Evolutionary conservation across 2,888 invertebrate genomes (phyloP).

Genomic region (Sinhomidia bicolor): DNA sequence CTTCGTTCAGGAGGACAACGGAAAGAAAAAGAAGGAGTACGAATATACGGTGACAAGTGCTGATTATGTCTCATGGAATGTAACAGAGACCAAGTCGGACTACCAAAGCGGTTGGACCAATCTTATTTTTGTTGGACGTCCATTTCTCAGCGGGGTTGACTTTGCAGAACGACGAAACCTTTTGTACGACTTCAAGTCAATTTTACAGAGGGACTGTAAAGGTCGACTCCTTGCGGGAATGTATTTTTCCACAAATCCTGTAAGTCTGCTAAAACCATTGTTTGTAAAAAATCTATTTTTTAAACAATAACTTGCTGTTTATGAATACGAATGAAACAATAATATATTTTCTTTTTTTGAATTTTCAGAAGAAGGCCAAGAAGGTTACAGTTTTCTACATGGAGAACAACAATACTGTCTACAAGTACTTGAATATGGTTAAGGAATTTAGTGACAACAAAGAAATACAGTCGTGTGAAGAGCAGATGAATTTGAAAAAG

Average conservation of each 20-base stretch:
- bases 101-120: constrained; percentile 85
- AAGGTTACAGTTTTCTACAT: constrained; percentile 78
- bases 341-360: not conserved
- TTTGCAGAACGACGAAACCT: constrained; percentile 95
- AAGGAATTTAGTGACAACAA: constrained; percentile 83
- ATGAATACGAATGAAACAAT: not conserved
- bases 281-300: not conserved
- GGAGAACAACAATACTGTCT: constrained; percentile 78
- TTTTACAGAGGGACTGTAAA: constrained; percentile 91
- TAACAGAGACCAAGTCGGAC: constrained; percentile 85
- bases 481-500: constrained; percentile 87
- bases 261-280: too few relatives aligned
- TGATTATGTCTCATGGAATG: constrained; percentile 94
- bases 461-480: constrained; percentile 85
- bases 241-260: constrained; percentile 88
- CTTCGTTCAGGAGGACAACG: constrained; percentile 89
- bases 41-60: constrained; percentile 88
- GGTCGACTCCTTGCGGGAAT: constrained; percentile 92
- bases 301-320: too few relatives aligned
- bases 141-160: constrained; percentile 90
- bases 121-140: constrained; percentile 89
- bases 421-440: constrained; percentile 82
- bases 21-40: constrained; percentile 90
- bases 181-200: constrained; percentile 88
- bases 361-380: constrained; percentile 70